These are phyloP conservation scores for Fratercula arctica DNA, from an alignment of 2,797 vertebrate genomes.

Conservation along the genomic window DNA sequence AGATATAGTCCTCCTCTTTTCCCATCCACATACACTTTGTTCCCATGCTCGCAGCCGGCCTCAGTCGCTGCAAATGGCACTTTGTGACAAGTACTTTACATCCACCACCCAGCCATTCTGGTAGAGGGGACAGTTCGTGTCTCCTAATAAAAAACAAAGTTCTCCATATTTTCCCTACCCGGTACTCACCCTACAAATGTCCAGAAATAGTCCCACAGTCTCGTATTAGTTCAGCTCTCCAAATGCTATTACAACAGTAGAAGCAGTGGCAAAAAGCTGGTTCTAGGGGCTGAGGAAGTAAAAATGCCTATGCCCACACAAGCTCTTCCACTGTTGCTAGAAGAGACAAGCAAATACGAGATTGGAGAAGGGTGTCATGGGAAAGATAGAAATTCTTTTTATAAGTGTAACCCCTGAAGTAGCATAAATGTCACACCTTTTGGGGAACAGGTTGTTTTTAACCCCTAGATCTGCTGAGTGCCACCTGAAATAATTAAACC, in stretches of 20 bases:
- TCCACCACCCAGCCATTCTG: background rate
- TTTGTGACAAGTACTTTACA: background rate
- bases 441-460: constrained; percentile 71
- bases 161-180: background rate
- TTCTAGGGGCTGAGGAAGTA: background rate
- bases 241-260: background rate
- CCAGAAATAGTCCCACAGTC: background rate
- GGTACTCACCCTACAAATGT: background rate
- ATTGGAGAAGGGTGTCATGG: background rate
- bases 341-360: background rate
- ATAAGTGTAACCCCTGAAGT: constrained; percentile 2
- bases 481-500: constrained; percentile 77
- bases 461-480: constrained; percentile 70
- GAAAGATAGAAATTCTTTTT: background rate
- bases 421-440: constrained; percentile 33
- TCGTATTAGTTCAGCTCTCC: background rate
- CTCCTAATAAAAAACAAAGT: background rate
- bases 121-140: background rate
- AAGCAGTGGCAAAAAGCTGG: background rate
- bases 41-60: background rate
- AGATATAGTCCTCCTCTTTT: background rate
- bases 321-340: background rate
- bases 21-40: background rate
- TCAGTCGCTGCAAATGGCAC: background rate
- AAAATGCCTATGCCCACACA: background rate